phyloP scores from a whole-genome alignment of 1,140 invertebrate genomes.

The Paralvinella palmiformis region DNA sequence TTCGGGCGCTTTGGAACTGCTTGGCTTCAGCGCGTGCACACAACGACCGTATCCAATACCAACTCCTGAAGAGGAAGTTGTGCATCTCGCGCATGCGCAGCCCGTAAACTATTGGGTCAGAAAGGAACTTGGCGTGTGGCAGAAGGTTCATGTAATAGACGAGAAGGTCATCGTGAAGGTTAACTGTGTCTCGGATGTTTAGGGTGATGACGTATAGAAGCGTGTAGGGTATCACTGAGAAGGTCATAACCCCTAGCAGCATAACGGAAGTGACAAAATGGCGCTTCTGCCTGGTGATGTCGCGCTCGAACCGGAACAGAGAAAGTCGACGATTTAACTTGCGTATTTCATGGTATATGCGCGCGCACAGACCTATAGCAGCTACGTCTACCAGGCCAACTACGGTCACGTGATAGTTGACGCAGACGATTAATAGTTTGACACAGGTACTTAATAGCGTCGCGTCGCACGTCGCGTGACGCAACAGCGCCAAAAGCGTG shows the following conservation, averaged over 20 bases:
- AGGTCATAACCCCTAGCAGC: conserved; percentile 3
- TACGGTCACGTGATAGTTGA: neutral
- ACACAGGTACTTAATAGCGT: neutral
- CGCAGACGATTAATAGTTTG: neutral
- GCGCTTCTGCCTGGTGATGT: conserved; percentile 1
- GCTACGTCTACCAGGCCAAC: neutral
- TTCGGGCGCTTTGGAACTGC: too few species aligned
- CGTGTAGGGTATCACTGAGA: conserved; percentile 14
- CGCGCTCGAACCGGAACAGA: conserved; percentile 12
- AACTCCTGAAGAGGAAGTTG: conserved; percentile 1
- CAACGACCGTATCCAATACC: too few species aligned
- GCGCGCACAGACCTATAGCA: conserved; percentile 3
- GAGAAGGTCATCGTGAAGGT: neutral
- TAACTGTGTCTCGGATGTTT: neutral
- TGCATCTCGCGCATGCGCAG: conserved; percentile 16
- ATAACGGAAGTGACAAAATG: conserved; percentile 17
- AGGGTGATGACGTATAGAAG: conserved; percentile 5
- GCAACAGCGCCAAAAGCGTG: neutral
- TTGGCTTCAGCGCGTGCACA: too few species aligned
- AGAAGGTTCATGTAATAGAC: conserved; percentile 20
- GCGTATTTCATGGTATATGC: conserved; percentile 13
- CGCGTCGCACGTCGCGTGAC: neutral
- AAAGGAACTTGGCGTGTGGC: conserved; percentile 18
- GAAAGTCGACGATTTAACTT: neutral
- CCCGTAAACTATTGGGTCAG: conserved; percentile 20